Evolutionary conservation across 2,888 invertebrate genomes (phyloP), one percentile per base, ranked within the genome.

Genomic region (Drosophila mulleri): DNA sequence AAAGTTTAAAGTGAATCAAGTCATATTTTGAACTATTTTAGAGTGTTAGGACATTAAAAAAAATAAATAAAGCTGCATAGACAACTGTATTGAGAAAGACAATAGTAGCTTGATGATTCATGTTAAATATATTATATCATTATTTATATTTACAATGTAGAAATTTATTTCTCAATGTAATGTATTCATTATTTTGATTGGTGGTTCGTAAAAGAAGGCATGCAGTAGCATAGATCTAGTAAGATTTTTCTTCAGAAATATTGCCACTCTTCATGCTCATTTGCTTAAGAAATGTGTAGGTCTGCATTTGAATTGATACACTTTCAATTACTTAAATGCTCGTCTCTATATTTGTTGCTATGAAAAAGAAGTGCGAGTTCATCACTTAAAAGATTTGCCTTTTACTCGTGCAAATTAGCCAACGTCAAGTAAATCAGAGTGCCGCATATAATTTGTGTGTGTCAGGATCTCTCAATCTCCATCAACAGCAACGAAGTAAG

Each of bases 301-400:
- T 35, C 35, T 52, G 14, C 14, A 35, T 20, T 52, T 35, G 32
- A 3, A 35, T 12, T 18, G 50, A 26, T 48, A 37, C 18, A 18
- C 18, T 45, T 26, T 9, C 41, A 41, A 20, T n/a, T 26, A 26
- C 11, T n/a, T 18, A 45, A 52, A 29, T 39, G 32, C n/a, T 18
- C 45, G 7, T 45, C 32, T 29, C 37, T 11, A 39, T 29, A 32
- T 44, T 44, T 20, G 12, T 11, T 16, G 45, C 20, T 16, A n/a
- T 3, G 18, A 11, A 11, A 35, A 6, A 42, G 9, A 16, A 35
- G 20, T 9, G 14, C 23, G 26, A 59, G 56, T 44, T 67, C 66
- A 70, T 58, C 84, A 79, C 75, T 84, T 66, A 80, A 63, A 71
- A 68, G 71, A 75, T 75, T 84, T 75, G 18, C 32, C 47, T 66